Base-by-base conservation (phyloP, 2,888 invertebrate species). In the Eurytoma californica region DNA sequence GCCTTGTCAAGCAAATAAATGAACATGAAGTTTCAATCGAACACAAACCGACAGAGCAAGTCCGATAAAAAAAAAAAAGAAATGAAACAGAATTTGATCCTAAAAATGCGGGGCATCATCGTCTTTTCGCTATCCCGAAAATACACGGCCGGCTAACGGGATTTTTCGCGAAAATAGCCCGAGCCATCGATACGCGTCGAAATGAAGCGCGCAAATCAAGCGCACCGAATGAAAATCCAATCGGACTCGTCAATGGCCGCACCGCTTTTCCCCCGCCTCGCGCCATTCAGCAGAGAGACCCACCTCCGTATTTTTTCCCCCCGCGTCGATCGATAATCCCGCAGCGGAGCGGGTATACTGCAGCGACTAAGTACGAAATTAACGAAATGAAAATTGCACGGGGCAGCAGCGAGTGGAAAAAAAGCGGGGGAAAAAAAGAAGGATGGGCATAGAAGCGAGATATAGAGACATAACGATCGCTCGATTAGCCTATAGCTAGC, bases 401-500 rank as follows among this genome's bases (percentile, higher is more conserved):
- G 60, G 39, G 12, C 3, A 13, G n/a, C 9, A 14, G 28, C 18
- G 24, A 18, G 30, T 30, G 20, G 20, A 53, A 57, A 57, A 51
- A 58, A 30, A 39, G 30, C 7, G 75, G 58, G 13, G 49, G 18
- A 55, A 63, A 51, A 55, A 60, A 57, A 78, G 65, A 72, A 20
- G 51, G 49, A n/a, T 24, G 18, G 51, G 49, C 18, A 58, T 3
- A 13, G 61, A 72, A 51, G 18, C 14, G 49, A n/a, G 63, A 18
- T 57, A 18, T 57, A 57, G 7, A 49, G 14, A 39, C 24, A 68
- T 65, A 77, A 68, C 58, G 65, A 78, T 53, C 66, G 67, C 66
- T 61, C 65, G 76, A 81, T 81, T 80, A 72, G 63, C 69, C 61
- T 77, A 70, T 66, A 70, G 55, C 65, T 51, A 49, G 63, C 51